phyloP scores from a whole-genome alignment of 2,113 vertebrate species.

The Brachyistius frenatus region DNA sequence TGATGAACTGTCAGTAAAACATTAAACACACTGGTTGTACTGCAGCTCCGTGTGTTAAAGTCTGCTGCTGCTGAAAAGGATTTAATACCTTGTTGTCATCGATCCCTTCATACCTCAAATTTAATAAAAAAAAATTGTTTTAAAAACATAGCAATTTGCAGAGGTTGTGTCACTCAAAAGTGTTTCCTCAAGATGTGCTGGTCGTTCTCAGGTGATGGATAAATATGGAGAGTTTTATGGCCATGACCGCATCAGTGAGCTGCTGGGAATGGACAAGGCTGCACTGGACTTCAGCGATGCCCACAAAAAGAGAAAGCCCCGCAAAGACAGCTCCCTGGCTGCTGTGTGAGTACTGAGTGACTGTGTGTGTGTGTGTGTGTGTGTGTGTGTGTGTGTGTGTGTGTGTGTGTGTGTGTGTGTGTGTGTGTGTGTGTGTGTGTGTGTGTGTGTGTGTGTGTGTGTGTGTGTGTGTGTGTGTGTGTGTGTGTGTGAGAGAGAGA shows the following conservation, averaged over 20 bases:
- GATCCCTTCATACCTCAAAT: not conserved
- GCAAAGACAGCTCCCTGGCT: conserved; percentile 93
- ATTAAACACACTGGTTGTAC: no score
- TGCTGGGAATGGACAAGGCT: conserved; percentile 96
- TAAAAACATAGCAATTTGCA: not conserved
- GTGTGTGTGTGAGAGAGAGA: not conserved
- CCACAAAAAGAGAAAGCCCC: conserved; percentile 93
- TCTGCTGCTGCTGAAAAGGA: no score
- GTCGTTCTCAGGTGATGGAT: conserved; percentile 93
- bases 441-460: conserved; percentile 2
- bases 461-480: not conserved
- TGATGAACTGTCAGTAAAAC: no score
- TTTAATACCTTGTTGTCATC: no score
- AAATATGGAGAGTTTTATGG: conserved; percentile 98
- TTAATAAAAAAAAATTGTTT: not conserved
- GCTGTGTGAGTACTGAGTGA: conserved; percentile 88
- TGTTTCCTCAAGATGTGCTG: not conserved
- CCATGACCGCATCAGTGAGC: conserved; percentile 94
- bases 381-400: conserved; percentile 1
- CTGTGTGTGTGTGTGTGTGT: not conserved
- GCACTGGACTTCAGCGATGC: conserved; percentile 96
- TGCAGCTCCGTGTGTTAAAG: no score
- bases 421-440: not conserved
- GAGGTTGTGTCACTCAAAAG: not conserved
- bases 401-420: not conserved